Conservation (phyloP, 1,140 invertebrate genomes). For the Conus betulinus region DNA sequence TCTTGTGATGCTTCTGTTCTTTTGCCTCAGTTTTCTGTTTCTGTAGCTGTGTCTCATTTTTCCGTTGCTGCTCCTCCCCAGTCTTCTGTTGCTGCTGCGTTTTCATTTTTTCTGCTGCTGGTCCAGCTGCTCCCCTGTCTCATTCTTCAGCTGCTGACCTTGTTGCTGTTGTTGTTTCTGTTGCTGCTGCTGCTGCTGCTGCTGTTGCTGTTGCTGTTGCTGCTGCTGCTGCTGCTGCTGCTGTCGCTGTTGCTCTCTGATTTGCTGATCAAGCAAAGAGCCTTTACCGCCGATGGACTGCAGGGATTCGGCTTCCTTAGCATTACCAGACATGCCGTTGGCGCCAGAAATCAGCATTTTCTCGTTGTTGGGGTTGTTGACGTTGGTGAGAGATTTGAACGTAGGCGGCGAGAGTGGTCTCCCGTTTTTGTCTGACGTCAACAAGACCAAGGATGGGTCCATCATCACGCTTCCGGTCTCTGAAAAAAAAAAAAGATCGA, state of each 20-base stretch:
- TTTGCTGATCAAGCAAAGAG: not conserved
- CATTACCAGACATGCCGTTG: not conserved
- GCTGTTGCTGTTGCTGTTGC: not conserved
- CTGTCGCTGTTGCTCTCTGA: not conserved
- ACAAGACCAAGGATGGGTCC: not conserved
- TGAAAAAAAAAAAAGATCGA: not conserved
- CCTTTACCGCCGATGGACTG: not conserved
- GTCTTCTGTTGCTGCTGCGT: not conserved
- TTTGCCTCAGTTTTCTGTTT: not conserved
- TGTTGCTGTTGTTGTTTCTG: not conserved
- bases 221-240: not conserved
- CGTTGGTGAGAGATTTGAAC: slow-evolving; percentile 3
- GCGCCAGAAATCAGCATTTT: slow-evolving; percentile 12
- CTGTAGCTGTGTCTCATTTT: not conserved
- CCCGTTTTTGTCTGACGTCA: slow-evolving; percentile 7
- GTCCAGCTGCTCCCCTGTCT: not conserved
- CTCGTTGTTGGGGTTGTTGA: not conserved
- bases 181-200: not conserved
- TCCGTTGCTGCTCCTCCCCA: not conserved
- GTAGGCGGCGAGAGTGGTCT: slow-evolving; percentile 8
- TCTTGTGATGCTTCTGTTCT: not conserved
- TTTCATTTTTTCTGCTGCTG: not conserved
- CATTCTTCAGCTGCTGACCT: not conserved
- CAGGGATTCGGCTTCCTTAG: not conserved
- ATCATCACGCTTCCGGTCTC: not conserved